phyloP scores from a whole-genome alignment of 2,888 invertebrate genomes.

The Bruchidius siliquastri region DNA sequence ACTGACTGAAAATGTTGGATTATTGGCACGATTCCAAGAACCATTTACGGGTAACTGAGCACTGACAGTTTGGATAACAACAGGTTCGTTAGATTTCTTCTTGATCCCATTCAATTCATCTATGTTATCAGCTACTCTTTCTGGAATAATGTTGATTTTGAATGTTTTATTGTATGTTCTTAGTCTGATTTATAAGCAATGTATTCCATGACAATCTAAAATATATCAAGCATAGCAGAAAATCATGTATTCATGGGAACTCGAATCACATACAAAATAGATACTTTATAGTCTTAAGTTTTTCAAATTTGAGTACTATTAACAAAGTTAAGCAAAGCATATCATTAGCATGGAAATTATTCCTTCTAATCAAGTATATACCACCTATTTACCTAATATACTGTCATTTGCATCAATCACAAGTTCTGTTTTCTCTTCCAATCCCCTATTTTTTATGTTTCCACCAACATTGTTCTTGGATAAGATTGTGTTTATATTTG shows the following conservation, averaged over 20 bases:
- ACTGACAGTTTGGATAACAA: conserved; percentile 48
- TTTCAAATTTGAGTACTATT: too few relatives aligned
- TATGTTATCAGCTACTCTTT: conserved; percentile 69
- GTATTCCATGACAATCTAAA: too few relatives aligned
- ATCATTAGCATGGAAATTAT: too few relatives aligned
- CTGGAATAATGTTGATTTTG: conserved; percentile 55
- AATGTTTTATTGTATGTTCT: too few relatives aligned
- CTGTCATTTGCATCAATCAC: conserved; percentile 77
- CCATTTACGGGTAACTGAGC: conserved; percentile 50
- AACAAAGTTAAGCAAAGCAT: too few relatives aligned
- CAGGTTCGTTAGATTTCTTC: conserved; percentile 51
- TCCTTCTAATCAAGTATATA: too few relatives aligned
- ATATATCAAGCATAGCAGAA: too few relatives aligned
- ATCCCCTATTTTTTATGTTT: conserved; percentile 53
- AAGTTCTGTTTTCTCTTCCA: conserved; percentile 69
- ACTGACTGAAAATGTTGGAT: conserved; percentile 34
- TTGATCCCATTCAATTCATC: conserved; percentile 63
- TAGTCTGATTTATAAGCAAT: too few relatives aligned
- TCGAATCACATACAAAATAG: too few relatives aligned
- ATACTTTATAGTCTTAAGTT: too few relatives aligned
- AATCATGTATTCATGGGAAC: too few relatives aligned
- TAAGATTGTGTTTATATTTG: conserved; percentile 55
- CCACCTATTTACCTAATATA: neutral
- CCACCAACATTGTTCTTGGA: conserved; percentile 53
- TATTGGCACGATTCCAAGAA: conserved; percentile 55